Conservation (phyloP, 2,888 invertebrate species). For the Nemotelus pantherinus region DNA sequence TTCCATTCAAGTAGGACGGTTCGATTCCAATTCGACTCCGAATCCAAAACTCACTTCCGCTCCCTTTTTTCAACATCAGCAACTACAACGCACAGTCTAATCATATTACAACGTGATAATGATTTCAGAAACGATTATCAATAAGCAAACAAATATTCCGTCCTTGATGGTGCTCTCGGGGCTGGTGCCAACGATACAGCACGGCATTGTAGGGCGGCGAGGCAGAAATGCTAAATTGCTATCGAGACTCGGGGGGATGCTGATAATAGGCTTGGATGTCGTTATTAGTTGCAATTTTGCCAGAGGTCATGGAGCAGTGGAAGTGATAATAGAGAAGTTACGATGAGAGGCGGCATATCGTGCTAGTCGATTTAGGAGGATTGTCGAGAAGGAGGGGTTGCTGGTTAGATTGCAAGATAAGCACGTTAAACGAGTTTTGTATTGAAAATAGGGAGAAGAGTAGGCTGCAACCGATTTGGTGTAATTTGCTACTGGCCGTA, state of each 20-base stretch:
- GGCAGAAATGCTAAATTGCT: too few relatives aligned
- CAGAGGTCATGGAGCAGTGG: neutral
- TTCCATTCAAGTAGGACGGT: too few relatives aligned
- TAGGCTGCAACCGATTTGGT: too few relatives aligned
- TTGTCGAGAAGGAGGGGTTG: neutral
- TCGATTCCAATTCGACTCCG: too few relatives aligned
- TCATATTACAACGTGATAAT: conserved; percentile 30
- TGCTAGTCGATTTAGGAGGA: neutral
- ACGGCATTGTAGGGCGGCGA: too few relatives aligned
- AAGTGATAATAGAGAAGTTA: conserved; percentile 5
- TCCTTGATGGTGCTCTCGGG: neutral
- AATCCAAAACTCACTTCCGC: too few relatives aligned
- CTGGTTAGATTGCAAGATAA: neutral
- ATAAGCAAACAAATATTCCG: conserved; percentile 22
- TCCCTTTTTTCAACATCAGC: too few relatives aligned
- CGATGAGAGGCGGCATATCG: neutral
- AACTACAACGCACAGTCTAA: neutral
- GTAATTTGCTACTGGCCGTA: too few relatives aligned
- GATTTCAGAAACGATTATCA: conserved; percentile 31
- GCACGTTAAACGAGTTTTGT: neutral
- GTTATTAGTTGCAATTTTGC: conserved; percentile 19
- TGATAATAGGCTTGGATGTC: conserved; percentile 14
- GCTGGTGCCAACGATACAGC: neutral
- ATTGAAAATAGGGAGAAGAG: neutral
- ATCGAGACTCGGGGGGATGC: neutral